These are phyloP conservation scores for Crotalus viridis DNA, from an alignment of 2,113 vertebrate genomes.

Conservation along the genomic window DNA sequence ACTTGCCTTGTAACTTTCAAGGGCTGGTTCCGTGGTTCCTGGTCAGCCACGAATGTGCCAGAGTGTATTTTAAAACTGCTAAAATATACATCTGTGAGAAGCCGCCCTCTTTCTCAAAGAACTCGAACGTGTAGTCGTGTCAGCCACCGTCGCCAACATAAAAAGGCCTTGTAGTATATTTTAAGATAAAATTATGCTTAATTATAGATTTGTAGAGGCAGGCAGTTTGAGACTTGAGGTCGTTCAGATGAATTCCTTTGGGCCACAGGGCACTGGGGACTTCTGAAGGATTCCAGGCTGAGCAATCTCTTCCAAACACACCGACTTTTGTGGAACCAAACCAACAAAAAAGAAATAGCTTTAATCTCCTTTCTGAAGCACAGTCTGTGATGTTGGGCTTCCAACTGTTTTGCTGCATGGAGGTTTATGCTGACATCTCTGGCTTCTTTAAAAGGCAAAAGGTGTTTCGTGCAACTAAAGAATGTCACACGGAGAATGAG, in stretches of 20 bases:
- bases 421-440: neutral
- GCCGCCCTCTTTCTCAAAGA: neutral
- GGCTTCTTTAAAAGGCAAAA: neutral
- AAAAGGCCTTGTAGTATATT: neutral
- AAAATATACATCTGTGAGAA: neutral
- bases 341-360: neutral
- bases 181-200: conserved; percentile 26
- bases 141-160: neutral
- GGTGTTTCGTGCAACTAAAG: neutral
- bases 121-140: conserved; percentile 20
- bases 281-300: neutral
- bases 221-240: conserved; percentile 1
- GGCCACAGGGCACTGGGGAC: neutral
- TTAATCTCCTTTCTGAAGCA: neutral
- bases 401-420: neutral
- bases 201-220: neutral
- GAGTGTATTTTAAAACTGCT: neutral
- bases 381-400: neutral
- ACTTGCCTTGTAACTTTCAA: neutral
- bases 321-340: neutral
- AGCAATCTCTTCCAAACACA: neutral
- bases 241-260: neutral
- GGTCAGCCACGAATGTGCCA: neutral
- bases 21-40: neutral
- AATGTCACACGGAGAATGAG: neutral